Evolutionary conservation across 2,797 vertebrate genomes (phyloP).

Genomic region (Microhierax caerulescens): DNA sequence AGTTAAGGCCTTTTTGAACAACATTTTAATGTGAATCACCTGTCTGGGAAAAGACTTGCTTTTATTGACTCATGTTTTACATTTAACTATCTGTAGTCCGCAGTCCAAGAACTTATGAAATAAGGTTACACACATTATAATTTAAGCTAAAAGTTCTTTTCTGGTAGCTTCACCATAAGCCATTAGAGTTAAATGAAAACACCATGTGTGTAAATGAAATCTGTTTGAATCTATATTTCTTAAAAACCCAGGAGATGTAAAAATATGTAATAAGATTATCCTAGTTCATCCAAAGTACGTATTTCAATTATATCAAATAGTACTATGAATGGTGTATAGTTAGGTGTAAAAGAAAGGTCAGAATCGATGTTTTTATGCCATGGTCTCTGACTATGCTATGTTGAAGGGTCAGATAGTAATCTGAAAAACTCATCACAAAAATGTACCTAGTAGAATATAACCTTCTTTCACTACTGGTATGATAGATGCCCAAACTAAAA

Average conservation of each 20-base stretch:
- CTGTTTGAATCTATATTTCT: not conserved
- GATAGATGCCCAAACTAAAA: not conserved
- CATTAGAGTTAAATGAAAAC: not conserved
- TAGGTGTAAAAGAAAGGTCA: slow-evolving; percentile 10
- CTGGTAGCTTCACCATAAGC: not conserved
- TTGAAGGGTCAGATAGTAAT: not conserved
- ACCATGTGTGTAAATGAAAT: not conserved
- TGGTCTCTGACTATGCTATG: not conserved
- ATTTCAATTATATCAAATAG: slow-evolving; percentile 2
- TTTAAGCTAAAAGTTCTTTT: not conserved
- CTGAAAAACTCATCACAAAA: not conserved
- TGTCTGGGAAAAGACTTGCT: not conserved
- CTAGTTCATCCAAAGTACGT: not conserved
- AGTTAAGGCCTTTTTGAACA: not conserved
- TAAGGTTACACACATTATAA: not conserved
- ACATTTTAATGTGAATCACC: not conserved
- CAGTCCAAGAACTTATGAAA: not conserved
- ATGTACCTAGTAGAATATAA: not conserved
- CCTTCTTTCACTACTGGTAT: not conserved
- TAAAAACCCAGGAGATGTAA: not conserved
- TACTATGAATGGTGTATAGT: not conserved
- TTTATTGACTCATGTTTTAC: not conserved
- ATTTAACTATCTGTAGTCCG: not conserved
- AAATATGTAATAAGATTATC: not conserved
- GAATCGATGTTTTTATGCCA: not conserved